Base-by-base conservation (phyloP, 2,113 vertebrate genomes). In the Atlantisia rogersi region DNA sequence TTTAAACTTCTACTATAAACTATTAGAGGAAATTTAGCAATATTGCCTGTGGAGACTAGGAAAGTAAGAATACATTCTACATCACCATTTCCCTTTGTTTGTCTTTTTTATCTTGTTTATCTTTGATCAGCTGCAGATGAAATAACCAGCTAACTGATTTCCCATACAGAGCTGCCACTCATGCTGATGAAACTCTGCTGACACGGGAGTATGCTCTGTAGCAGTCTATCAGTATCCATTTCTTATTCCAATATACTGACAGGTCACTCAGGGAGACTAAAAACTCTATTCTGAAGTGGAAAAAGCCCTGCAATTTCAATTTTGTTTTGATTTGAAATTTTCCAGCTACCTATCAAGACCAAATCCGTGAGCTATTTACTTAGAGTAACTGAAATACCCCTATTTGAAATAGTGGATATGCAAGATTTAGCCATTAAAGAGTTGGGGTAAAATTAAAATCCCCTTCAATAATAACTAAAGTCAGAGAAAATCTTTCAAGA, bases 301-400 rank as follows among this genome's bases (percentile, higher is more conserved):
- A 97, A 91, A 94, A 90, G 84, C 94, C 92, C 76, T 81, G 73
- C 92, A 74, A 12, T 97, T 96, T 95, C 95, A 91, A 94, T 96
- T 97, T 97, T 96, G 91, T 96, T 97, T 97, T 95, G 92, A 95
- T 95, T 93, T 92, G 53, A 96, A 97, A 96, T 76, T 96, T 97
- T 95, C 46, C 83, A 96, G 85, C 87, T 96, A 94, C 74, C 92
- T 96, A 96, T 97, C 92, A 95, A 96, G 83, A 96, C 90, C 86
- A 98, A 98, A 98, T 97, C 97, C 95, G 95, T 95, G 73, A 96
- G 96, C 94, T 98, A 95, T 98, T 98, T 98, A 98, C 97, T 98
- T 94, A 98, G 97, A 96, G 92, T 96, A 98, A 97, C 90, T 97
- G 96, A 97, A 98, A 98, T 98, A 97, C 70, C 94, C 90, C 95